phyloP scores from a whole-genome alignment of 2,113 vertebrate genomes.

The Gymnobelideus leadbeateri region DNA sequence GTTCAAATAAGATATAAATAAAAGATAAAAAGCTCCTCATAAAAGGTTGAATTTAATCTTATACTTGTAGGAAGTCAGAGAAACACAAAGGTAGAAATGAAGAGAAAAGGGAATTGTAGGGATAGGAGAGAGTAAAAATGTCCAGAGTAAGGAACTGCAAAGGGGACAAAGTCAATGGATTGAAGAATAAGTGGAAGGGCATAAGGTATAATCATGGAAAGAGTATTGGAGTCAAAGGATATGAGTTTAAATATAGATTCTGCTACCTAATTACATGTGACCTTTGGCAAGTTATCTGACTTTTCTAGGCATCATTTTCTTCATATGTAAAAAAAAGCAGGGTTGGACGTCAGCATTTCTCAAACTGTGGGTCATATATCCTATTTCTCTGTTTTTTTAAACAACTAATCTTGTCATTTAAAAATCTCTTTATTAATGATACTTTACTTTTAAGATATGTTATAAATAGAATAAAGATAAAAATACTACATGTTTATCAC shows the following conservation, averaged over 20 bases:
- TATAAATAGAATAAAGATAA: background rate
- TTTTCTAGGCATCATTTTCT: background rate
- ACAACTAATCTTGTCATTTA: background rate
- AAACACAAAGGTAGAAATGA: background rate
- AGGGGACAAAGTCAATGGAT: background rate
- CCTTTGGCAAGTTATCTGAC: background rate
- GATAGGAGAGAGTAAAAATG: background rate
- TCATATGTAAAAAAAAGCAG: background rate
- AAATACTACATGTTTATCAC: background rate
- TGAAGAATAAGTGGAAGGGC: background rate
- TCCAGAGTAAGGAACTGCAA: background rate
- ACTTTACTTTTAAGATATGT: background rate
- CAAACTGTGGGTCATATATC: background rate
- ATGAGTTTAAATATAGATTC: background rate
- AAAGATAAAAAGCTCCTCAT: background rate
- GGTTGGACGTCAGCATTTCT: background rate
- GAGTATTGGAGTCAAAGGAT: background rate
- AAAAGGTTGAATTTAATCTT: background rate
- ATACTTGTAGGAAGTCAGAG: background rate
- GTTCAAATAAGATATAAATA: background rate
- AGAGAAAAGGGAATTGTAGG: background rate
- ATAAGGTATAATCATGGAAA: background rate
- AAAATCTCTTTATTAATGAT: background rate
- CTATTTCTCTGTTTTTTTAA: background rate
- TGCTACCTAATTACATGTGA: background rate